Base-by-base conservation (phyloP, 2,797 vertebrate genomes). In the Novumbra hubbsi region DNA sequence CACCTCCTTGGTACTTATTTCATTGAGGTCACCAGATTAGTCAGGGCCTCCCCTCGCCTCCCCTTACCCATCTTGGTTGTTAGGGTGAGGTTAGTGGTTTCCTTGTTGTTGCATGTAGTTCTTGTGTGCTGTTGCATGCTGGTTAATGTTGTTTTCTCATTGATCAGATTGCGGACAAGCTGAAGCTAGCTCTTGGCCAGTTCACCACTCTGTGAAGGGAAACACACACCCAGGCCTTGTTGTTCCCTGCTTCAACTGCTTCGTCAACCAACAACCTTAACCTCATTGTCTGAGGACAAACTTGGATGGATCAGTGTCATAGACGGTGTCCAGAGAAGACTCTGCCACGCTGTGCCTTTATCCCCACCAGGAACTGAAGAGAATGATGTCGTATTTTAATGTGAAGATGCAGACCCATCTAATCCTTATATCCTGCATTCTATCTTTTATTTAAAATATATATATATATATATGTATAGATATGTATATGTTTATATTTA, bases 141-240 rank as follows among this genome's bases (percentile, higher is more conserved):
- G 52, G 52, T 57, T 57, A 57, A 57, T 57, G 52, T 57, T 12
- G 21, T 60, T 60, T 60, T 60, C 55, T 30, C 28, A 38, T 71
- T 14, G 88, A 73, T 70, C 92, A 99, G 98, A 99, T 99, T 80
- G 97, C 97, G 49, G 95, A 92, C 72, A 99, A 99, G 91, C 94
- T 99, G 92, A 96, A 94, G 92, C 93, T 97, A 82, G 97, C 98
- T 71, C 96, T 98, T 92, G 75, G 95, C 88, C 96, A 94, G 85
- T 99, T 99, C 86, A 93, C 92, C 27, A 94, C 92, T 0, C 92
- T 95, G 92, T 95, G 86, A 89, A 68, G 38, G 70, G 24, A 12
- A 48, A 50, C 45, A 45, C 66, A 48, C 38, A 68, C 68, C 28
- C 21, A 52, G 1, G 21, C 21, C 55, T 21, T 60, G 21, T 60